phyloP scores from a whole-genome alignment of 37 sponge, comb jelly and placozoan genomes.

The Halichondria panicea region DNA sequence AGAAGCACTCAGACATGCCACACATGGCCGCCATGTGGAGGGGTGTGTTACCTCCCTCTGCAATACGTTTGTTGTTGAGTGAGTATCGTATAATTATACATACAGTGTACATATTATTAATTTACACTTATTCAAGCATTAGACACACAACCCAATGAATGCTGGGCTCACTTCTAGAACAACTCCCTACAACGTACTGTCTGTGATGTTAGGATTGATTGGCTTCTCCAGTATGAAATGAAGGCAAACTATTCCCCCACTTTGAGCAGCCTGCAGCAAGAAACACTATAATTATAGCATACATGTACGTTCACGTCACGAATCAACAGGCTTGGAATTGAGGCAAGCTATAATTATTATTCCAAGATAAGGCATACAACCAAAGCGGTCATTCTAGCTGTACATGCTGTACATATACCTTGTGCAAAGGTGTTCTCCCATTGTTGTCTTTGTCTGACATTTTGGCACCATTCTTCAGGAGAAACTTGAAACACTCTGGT shows the following conservation, averaged over 20 bases:
- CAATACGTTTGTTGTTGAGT: not conserved
- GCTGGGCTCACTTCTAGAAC: too few relatives aligned
- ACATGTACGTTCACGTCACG: not conserved
- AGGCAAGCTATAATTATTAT: too few relatives aligned
- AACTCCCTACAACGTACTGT: conserved; percentile 60
- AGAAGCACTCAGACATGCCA: conserved; percentile 60
- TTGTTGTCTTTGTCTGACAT: conserved; percentile 20
- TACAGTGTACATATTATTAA: too few relatives aligned
- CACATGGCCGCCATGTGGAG: conserved; percentile 67
- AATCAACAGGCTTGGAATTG: too few relatives aligned
- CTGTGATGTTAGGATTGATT: conserved; percentile 24
- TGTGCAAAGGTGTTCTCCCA: conserved; percentile 61
- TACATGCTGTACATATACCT: too few relatives aligned
- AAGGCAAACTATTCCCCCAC: conserved; percentile 39
- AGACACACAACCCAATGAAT: too few relatives aligned
- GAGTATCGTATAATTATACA: not conserved
- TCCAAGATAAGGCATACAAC: too few relatives aligned
- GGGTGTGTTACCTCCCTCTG: conserved; percentile 33
- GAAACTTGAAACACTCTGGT: conserved; percentile 57
- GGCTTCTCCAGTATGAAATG: conserved; percentile 74
- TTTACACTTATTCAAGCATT: too few relatives aligned
- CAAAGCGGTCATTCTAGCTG: too few relatives aligned
- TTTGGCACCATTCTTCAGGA: conserved; percentile 47
- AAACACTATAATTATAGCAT: conserved; percentile 1
- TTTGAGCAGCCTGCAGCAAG: conserved; percentile 57